These are phyloP conservation scores for Penaeus monodon DNA, from an alignment of 2,888 invertebrate species.

Conservation along the genomic window DNA sequence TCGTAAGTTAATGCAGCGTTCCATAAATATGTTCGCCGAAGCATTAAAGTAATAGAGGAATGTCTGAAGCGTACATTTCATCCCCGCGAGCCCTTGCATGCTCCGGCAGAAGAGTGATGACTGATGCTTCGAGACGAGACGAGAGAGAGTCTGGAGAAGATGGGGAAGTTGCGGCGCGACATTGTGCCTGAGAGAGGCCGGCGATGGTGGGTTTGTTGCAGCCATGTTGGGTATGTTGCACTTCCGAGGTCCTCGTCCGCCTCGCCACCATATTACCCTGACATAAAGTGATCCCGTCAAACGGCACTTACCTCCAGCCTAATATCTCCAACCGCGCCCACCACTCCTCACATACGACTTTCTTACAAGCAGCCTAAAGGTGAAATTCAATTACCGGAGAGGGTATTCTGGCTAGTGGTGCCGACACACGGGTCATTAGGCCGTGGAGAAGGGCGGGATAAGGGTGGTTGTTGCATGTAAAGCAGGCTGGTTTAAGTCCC, in stretches of 20 bases:
- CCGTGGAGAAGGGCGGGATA: not conserved
- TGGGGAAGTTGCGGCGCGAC: not conserved
- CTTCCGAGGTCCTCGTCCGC: conserved; percentile 29
- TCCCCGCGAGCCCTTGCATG: no score
- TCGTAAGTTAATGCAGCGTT: no score
- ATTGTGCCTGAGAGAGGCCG: not conserved
- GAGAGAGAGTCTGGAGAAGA: not conserved
- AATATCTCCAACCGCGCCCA: conserved; percentile 54
- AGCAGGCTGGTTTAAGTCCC: conserved; percentile 32
- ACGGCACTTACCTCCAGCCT: conserved; percentile 58
- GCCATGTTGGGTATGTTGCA: conserved; percentile 39
- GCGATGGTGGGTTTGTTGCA: conserved; percentile 15
- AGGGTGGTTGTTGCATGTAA: conserved; percentile 45
- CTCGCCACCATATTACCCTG: conserved; percentile 56
- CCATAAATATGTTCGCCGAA: no score
- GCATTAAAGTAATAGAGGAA: no score
- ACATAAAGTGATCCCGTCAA: conserved; percentile 60
- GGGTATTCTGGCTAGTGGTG: conserved; percentile 27
- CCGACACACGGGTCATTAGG: conserved; percentile 30
- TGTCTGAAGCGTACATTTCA: no score
- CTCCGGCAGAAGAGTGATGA: no score
- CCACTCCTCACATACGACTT: conserved; percentile 48
- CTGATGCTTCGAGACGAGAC: not conserved
- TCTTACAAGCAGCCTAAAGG: conserved; percentile 55
- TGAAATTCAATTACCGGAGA: conserved; percentile 53